Conservation (phyloP, 2,113 vertebrate genomes). For the Meleagris gallopavo region DNA sequence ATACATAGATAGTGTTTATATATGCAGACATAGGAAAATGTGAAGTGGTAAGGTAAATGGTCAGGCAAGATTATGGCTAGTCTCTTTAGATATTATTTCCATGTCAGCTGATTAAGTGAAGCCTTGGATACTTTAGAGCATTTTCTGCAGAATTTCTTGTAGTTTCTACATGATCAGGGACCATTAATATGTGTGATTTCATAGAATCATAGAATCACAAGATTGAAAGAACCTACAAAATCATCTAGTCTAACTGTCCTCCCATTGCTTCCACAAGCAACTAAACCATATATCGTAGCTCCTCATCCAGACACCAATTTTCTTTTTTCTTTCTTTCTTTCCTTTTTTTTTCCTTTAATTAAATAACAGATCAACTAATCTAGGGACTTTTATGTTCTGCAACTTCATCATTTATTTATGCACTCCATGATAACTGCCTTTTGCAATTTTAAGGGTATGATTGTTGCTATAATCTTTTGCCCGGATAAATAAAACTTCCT, state of each 20-base stretch:
- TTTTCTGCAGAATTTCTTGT: background rate
- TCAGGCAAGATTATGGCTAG: background rate
- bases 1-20: background rate
- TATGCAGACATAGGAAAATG: background rate
- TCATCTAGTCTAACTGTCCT: no score
- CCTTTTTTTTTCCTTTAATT: background rate
- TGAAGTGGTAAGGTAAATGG: background rate
- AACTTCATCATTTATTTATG: slow-evolving; percentile 6
- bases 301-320: no score
- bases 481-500: background rate
- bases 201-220: no score
- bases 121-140: background rate
- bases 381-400: background rate
- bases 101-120: background rate
- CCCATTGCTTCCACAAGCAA: no score
- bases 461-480: background rate
- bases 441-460: background rate
- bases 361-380: background rate
- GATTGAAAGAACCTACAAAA: no score
- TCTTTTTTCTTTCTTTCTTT: no score
- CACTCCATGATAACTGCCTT: background rate
- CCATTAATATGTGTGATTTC: background rate
- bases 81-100: background rate
- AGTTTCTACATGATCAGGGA: background rate
- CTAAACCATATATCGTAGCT: no score